Evolutionary conservation across 1,140 invertebrate species (phyloP), one percentile per base, ranked within the genome.

Genomic region (Drosophila athabasca): DNA sequence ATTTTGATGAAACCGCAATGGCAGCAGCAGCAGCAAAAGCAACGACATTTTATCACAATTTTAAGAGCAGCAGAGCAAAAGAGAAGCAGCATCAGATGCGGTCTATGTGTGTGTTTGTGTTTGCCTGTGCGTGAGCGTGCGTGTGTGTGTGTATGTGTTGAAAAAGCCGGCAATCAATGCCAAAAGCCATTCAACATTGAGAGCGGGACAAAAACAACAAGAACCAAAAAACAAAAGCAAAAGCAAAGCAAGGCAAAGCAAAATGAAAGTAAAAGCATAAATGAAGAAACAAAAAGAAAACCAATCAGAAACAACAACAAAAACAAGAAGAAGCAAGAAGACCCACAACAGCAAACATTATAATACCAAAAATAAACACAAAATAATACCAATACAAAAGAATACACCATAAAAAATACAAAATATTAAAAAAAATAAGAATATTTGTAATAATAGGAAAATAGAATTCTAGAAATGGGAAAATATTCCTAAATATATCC

Each of bases 251-350:
- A 67, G 13, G 35, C 45, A 62, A 67, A 39, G 35, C 45, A 62
- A 35, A 88, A 88, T 61, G 82, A 88, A 88, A 87, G 83, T 88
- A 88, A 87, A 88, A 88, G 83, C 81, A 65, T 35, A 70, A 71
- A 72, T 39, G 26, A 44, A 52, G 62, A 76, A 76, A 61, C 49
- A 54, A 67, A 57, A 65, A 24, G 35, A 49, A 52, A 48, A 31
- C 26, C 61, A 65, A 73, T 45, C 51, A 58, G 45, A 44, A 62
- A 46, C 39, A 61, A 49, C 26, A 54, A 41, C 31, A 50, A 66
- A 54, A 57, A 41, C 2, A 53, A 62, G 26, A 88, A 83, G 57
- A 84, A 82, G 73, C 5, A 87, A 71, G 82, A 79, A 82, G 78
- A 82, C 75, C 81, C 65, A 19, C 69, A 67, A 44, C 26, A 44